A percentile compares a stretch with the other conserved stretches of the same genome.
Evolutionary conservation across 1,140 invertebrate genomes (phyloP).

Genomic region (Coptotermes formosanus): DNA sequence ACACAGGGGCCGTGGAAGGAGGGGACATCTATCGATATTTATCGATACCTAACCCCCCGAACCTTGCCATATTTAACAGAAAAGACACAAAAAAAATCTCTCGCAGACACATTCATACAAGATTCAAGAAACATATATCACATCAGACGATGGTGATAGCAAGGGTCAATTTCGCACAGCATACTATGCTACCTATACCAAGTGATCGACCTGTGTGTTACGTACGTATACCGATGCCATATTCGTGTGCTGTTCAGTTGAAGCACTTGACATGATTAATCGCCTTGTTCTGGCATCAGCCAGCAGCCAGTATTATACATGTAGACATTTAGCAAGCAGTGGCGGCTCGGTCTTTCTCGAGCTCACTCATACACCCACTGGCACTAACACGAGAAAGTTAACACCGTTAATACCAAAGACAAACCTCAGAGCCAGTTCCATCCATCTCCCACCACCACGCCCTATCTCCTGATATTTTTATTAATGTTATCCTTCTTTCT

Average conservation of each 20-base stretch:
- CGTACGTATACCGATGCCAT: constrained; percentile 1
- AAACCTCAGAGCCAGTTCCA: no score
- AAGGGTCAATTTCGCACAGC: constrained; percentile 14
- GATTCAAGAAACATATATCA: constrained; percentile 15
- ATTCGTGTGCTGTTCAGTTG: background rate
- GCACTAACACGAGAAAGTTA: no score
- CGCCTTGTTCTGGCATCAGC: constrained; percentile 5
- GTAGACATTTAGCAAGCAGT: background rate
- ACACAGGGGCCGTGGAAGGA: background rate
- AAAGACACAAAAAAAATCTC: background rate
- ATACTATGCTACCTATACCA: constrained; percentile 3
- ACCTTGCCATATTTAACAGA: constrained; percentile 5
- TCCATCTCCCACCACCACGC: no score
- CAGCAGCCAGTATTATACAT: background rate
- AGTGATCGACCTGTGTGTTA: background rate
- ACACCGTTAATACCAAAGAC: no score
- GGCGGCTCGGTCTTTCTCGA: background rate
- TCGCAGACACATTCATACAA: background rate
- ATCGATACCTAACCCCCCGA: background rate
- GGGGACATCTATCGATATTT: background rate
- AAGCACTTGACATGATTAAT: constrained; percentile 19
- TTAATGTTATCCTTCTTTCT: no score
- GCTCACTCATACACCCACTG: background rate
- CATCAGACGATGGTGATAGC: background rate
- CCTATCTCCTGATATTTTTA: no score